Base-by-base conservation (phyloP, 92 coral and sea anemone genomes). In the Epizoanthus ramosus region DNA sequence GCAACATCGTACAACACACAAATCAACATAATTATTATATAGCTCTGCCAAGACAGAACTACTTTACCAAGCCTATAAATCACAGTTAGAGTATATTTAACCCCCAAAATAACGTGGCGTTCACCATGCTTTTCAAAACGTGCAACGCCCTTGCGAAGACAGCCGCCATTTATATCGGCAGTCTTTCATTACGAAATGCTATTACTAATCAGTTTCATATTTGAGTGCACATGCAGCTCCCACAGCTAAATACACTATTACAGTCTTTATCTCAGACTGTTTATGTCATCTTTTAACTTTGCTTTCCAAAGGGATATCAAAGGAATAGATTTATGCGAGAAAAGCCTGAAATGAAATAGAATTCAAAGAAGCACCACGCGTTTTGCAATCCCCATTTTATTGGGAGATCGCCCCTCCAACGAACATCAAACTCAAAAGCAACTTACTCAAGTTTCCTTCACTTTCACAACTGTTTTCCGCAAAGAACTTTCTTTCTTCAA, bases 251-350 rank as follows among this genome's bases (percentile, higher is more conserved):
- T 13, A 9, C 10, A 50, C 16, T 50, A 0, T 21, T 37, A 81
- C 97, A 93, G 93, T 91, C 97, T 93, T 93, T 93, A 93, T 93
- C 85, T 91, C 97, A 93, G 97, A 93, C 94, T 91, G 97, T 92
- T 93, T 93, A 93, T 91, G 76, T 88, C 76, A 28, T n/a, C 8
- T 25, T 84, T 60, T 1, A 52, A 63, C 43, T 72, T 68, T 41
- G 33, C 61, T 70, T 77, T 43, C 58, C 45, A 59, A 59, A 65
- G 52, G 57, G 81, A 24, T 74, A 41, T 75, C 72, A 73, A 47
- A 73, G 23, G 73, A 65, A n/a, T 81, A 18, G 60, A 31, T 64
- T 66, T 66, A 52, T 23, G 52, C n/a, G 87, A 76, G 87, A 31
- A 79, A 79, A 28, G 65, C 79, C 76, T 64, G 19, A 72, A 71